phyloP scores from a whole-genome alignment of 2,888 invertebrate species.

The Bombyx huttoni region DNA sequence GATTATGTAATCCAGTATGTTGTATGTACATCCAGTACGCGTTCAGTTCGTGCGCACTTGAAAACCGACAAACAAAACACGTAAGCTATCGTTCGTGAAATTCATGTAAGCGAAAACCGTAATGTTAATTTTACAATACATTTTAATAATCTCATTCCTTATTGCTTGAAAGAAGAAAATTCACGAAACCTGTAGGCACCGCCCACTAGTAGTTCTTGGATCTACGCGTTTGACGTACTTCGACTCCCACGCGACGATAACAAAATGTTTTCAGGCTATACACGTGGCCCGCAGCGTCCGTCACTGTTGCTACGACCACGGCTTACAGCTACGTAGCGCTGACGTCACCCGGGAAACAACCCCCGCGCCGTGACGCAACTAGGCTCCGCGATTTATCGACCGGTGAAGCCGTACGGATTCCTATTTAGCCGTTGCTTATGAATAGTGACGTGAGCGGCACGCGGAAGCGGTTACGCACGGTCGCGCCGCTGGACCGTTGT shows the following conservation, averaged over 20 bases:
- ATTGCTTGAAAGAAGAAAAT: slow-evolving; percentile 17
- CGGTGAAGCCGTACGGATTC: slow-evolving; percentile 18
- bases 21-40: not conserved
- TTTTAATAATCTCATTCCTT: slow-evolving; percentile 15
- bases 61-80: not conserved
- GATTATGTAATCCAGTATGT: slow-evolving; percentile 37
- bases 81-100: not conserved
- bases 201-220: slow-evolving; percentile 18
- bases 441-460: slow-evolving; percentile 33
- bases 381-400: slow-evolving; percentile 28
- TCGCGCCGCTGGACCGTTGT: slow-evolving; percentile 23
- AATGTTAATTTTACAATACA: slow-evolving; percentile 15
- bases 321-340: slow-evolving; percentile 23
- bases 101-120: slow-evolving; percentile 4
- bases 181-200: slow-evolving; percentile 22
- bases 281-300: slow-evolving; percentile 30
- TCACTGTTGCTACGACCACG: slow-evolving; percentile 5
- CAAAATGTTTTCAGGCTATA: slow-evolving; percentile 13
- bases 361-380: slow-evolving; percentile 15
- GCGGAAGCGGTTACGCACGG: slow-evolving; percentile 57
- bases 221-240: slow-evolving; percentile 20
- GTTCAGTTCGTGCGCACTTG: not conserved
- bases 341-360: slow-evolving; percentile 45
- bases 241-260: slow-evolving; percentile 21
- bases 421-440: slow-evolving; percentile 11